These are phyloP conservation scores for Rhingia campestris DNA, from an alignment of 2,888 invertebrate genomes.

Conservation along the genomic window DNA sequence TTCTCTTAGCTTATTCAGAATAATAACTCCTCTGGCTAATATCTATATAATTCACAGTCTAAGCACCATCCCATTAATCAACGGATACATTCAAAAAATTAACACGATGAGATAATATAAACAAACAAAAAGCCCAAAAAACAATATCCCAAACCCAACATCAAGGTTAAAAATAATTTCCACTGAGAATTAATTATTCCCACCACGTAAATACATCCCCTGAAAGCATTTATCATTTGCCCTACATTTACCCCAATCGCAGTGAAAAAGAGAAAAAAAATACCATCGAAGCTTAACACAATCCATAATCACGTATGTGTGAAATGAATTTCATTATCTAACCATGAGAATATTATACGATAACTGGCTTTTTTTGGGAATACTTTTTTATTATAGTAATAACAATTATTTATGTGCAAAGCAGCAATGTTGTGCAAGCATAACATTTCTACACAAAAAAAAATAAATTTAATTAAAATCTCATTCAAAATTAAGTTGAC, in stretches of 20 bases:
- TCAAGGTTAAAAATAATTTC: constrained; percentile 28
- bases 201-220: constrained; percentile 7
- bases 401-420: constrained; percentile 55
- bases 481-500: constrained; percentile 34
- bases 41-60: constrained; percentile 1
- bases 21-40: neutral
- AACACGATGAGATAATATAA: neutral
- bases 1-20: neutral
- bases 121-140: neutral
- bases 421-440: constrained; percentile 72
- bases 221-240: constrained; percentile 9
- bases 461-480: constrained; percentile 24
- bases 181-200: constrained; percentile 32
- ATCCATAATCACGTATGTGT: constrained; percentile 62
- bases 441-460: constrained; percentile 65
- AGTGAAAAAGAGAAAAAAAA: neutral
- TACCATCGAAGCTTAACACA: neutral
- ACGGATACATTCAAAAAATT: constrained; percentile 11
- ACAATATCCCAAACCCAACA: neutral
- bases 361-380: constrained; percentile 10
- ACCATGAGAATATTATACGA: constrained; percentile 8
- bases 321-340: constrained; percentile 57
- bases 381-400: constrained; percentile 8
- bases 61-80: constrained; percentile 27
- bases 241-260: constrained; percentile 20